Percentiles rank a stretch among this genome's conserved stretches.
Conservation (phyloP, 2,113 vertebrate genomes). For the Jaculus jaculus region DNA sequence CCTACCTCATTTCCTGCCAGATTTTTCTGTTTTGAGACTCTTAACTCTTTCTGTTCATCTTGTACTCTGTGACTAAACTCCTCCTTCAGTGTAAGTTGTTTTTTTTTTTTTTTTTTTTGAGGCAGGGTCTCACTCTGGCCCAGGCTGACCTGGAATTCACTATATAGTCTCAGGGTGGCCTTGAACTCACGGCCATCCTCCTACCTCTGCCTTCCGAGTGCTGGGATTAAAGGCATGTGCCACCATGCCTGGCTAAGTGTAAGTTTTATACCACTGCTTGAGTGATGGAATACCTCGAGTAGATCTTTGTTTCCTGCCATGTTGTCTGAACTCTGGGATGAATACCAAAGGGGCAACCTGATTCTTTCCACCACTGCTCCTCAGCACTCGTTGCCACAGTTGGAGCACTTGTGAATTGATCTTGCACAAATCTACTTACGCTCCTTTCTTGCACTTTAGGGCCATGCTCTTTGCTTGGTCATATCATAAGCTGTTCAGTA, state of each 20-base stretch:
- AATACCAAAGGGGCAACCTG: background rate
- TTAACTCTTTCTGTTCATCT: background rate
- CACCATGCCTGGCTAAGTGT: too few species aligned
- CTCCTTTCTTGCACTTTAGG: background rate
- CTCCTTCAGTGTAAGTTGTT: background rate
- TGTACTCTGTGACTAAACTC: background rate
- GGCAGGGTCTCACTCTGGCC: too few species aligned
- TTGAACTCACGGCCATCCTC: too few species aligned
- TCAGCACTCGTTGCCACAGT: background rate
- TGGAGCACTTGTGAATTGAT: background rate
- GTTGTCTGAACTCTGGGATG: background rate
- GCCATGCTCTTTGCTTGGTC: background rate
- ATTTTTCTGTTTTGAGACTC: constrained; percentile 4
- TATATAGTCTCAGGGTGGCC: too few species aligned
- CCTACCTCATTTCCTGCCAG: background rate
- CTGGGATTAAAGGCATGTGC: too few species aligned
- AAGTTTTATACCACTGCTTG: background rate
- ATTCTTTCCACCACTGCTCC: background rate
- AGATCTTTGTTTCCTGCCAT: constrained; percentile 15
- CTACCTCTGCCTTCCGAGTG: too few species aligned
- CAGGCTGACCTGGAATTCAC: too few species aligned
- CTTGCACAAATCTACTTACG: background rate
- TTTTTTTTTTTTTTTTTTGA: too few species aligned
- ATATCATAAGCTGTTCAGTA: background rate
- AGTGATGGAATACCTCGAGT: constrained; percentile 30